phyloP scores from a whole-genome alignment of 1,140 invertebrate species.

The Teleogryllus occipitalis region DNA sequence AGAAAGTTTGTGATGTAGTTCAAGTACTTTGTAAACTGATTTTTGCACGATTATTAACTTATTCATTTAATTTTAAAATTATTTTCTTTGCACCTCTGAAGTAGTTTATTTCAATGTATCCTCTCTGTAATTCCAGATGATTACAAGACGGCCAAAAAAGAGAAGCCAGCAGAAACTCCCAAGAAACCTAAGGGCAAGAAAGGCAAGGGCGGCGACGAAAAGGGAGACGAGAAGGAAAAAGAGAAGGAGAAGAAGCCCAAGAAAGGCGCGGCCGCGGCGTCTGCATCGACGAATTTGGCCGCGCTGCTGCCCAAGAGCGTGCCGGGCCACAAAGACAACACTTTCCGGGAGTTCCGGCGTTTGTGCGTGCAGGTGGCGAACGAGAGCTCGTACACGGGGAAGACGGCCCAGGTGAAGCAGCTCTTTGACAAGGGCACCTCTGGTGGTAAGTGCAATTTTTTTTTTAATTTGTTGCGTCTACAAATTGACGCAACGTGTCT shows the following conservation, averaged over 20 bases:
- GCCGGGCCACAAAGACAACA: slow-evolving; percentile 48
- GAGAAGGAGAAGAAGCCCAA: slow-evolving; percentile 13
- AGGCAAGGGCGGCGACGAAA: neutral
- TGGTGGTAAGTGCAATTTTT: slow-evolving; percentile 37
- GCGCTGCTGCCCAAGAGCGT: slow-evolving; percentile 5
- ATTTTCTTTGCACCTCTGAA: too few relatives aligned
- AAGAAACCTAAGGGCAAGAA: slow-evolving; percentile 12
- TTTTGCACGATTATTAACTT: too few relatives aligned
- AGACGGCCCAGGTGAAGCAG: slow-evolving; percentile 64
- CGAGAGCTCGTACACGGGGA: slow-evolving; percentile 69
- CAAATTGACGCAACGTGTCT: neutral
- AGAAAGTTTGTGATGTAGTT: too few relatives aligned
- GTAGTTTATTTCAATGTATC: too few relatives aligned
- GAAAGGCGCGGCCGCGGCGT: slow-evolving; percentile 15
- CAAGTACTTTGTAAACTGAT: too few relatives aligned
- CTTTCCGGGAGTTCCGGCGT: slow-evolving; percentile 67
- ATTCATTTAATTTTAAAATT: too few relatives aligned
- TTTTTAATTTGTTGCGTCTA: too few relatives aligned
- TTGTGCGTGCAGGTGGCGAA: slow-evolving; percentile 69
- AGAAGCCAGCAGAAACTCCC: too few relatives aligned
- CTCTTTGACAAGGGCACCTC: slow-evolving; percentile 59
- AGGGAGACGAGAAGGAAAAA: slow-evolving; percentile 11
- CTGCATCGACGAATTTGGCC: slow-evolving; percentile 20
- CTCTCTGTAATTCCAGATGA: too few relatives aligned
- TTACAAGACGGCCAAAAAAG: too few relatives aligned